These are phyloP conservation scores for Chrysogorgia sp. DNA, from an alignment of 92 coral and sea anemone species.

Conservation along the genomic window DNA sequence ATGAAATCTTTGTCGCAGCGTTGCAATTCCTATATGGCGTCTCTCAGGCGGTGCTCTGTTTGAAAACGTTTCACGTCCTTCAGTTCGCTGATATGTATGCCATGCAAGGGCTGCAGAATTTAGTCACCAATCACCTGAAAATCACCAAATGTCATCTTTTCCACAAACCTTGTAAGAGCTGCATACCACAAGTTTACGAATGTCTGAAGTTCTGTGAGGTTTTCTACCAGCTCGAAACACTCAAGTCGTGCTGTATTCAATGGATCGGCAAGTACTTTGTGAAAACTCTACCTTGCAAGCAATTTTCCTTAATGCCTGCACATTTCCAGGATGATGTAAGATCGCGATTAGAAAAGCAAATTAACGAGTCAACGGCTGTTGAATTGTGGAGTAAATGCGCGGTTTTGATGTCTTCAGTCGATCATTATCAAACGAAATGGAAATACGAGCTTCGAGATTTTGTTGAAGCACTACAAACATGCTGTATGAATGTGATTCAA, in stretches of 20 bases:
- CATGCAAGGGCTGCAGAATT: conserved; percentile 72
- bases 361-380: conserved; percentile 7
- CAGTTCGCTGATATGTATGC: conserved; percentile 92
- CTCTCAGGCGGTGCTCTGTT: conserved; percentile 2
- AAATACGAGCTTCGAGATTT: not conserved
- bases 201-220: conserved; percentile 32
- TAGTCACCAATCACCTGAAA: conserved; percentile 65
- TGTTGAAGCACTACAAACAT: not conserved
- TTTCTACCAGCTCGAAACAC: not conserved
- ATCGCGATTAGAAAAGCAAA: conserved; percentile 7
- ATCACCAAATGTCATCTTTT: conserved; percentile 87
- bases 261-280: conserved; percentile 27
- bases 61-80: conserved; percentile 54
- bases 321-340: conserved; percentile 12
- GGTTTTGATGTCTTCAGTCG: conserved; percentile 16
- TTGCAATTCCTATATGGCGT: conserved; percentile 38
- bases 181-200: conserved; percentile 42
- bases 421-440: conserved; percentile 17
- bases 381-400: conserved; percentile 10
- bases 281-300: conserved; percentile 17
- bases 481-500: not conserved
- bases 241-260: conserved; percentile 26
- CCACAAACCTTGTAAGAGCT: conserved; percentile 68
- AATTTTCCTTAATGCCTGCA: conserved; percentile 7
- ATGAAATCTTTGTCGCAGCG: conserved; percentile 29